These are phyloP conservation scores for Podarcis lilfordi DNA, from an alignment of 2,797 vertebrate species.

Conservation along the genomic window DNA sequence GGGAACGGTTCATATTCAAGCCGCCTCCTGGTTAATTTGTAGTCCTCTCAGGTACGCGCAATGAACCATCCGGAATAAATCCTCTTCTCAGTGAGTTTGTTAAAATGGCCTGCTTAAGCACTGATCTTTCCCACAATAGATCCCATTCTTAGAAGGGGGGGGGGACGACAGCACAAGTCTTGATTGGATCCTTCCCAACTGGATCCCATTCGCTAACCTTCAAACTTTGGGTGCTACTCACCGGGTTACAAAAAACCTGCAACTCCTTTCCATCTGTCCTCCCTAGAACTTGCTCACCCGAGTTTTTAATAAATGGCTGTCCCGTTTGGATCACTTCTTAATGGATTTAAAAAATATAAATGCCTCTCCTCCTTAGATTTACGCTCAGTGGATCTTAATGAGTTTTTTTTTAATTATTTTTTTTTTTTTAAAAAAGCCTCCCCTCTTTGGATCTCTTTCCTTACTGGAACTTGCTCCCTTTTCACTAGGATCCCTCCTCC, in stretches of 20 bases:
- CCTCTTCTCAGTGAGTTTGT: neutral
- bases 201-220: too few species aligned
- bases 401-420: neutral
- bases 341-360: too few species aligned
- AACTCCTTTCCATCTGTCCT: too few species aligned
- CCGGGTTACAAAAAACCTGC: neutral
- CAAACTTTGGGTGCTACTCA: neutral
- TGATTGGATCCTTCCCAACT: neutral
- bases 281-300: too few species aligned
- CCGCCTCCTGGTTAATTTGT: neutral
- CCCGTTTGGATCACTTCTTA: neutral
- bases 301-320: too few species aligned
- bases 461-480: too few species aligned
- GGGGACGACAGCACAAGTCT: neutral
- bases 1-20: neutral
- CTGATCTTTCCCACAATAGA: neutral
- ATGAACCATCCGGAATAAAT: too few species aligned
- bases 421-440: neutral
- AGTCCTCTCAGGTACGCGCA: too few species aligned
- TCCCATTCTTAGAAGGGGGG: neutral
- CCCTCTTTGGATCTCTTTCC: too few species aligned
- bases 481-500: neutral
- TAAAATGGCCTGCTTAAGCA: neutral
- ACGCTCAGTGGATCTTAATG: neutral
- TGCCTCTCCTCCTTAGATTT: too few species aligned